Evolutionary conservation across 2,113 vertebrate genomes (phyloP).

Genomic region (Silurus glanis): DNA sequence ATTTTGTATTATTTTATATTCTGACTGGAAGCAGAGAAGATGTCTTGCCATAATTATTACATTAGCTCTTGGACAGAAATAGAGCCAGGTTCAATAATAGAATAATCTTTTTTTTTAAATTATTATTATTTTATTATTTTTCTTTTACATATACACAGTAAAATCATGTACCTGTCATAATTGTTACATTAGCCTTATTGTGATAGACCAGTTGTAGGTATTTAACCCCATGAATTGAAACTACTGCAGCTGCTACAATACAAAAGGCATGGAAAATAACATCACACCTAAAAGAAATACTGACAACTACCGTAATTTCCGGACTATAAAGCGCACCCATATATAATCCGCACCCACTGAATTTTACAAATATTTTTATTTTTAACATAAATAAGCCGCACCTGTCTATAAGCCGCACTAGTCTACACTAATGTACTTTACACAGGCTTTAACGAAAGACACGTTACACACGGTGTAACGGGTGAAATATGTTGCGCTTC

Average conservation of each 20-base stretch:
- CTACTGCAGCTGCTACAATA: neutral
- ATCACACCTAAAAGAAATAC: neutral
- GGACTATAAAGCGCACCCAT: too few species aligned
- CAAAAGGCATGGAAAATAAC: neutral
- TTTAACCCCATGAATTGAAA: neutral
- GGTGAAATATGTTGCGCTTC: too few species aligned
- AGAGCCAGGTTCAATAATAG: neutral
- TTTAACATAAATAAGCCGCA: too few species aligned
- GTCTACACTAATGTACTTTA: too few species aligned
- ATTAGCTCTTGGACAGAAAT: constrained; percentile 25
- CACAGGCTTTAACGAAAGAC: too few species aligned
- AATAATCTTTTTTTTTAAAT: neutral
- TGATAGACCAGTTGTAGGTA: neutral
- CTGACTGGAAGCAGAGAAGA: neutral
- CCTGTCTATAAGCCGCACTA: too few species aligned
- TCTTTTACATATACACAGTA: neutral
- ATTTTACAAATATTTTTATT: too few species aligned
- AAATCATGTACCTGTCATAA: neutral
- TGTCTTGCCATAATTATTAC: constrained; percentile 16
- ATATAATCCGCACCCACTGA: too few species aligned
- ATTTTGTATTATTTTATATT: constrained; percentile 30
- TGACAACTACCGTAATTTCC: too few species aligned
- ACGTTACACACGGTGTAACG: too few species aligned
- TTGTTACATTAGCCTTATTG: neutral
- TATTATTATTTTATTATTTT: too few species aligned